Evolutionary conservation across 1,140 invertebrate species (phyloP), one percentile per base, ranked within the genome.

Genomic region (Holcopasites calliopsidis): DNA sequence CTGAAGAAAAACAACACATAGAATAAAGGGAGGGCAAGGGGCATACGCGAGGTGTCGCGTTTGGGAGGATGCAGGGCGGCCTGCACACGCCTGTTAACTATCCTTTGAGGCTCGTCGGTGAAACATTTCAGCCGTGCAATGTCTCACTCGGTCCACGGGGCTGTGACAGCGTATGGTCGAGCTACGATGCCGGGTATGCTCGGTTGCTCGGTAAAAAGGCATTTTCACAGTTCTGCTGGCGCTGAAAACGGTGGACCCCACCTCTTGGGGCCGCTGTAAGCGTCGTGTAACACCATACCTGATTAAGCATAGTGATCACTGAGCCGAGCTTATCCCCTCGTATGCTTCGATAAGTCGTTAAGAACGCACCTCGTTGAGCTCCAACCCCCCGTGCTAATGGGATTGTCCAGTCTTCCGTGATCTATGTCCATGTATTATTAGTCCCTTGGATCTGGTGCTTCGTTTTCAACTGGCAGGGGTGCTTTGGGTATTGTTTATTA

Each of bases 261-360:
- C 10, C 69, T 73, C 60, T 31, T 44, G 62, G 68, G 69, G 40
- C 79, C 79, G 16, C 75, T 82, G 80, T 82, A 76, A 82, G 71
- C 74, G 68, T 76, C 77, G 75, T 69, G 65, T 74, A 77, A 73
- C 76, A 72, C 61, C 35, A 86, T 84, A 86, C 69, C 75, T 84
- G 86, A 87, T 87, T 86, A 87, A 74, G 71, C 85, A 80, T 74
- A 72, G 60, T 87, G 83, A 80, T 70, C 84, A 85, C 49, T 81
- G 75, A 87, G 74, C 80, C 83, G 83, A 76, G 80, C 54, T 79
- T 79, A 35, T 79, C 33, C 58, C 50, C 55, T n/a, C 26, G 60
- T 76, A 85, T 72, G 86, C 85, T 72, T 85, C 83, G 80, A 76
- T 85, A 85, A 77, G 58, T 83, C 69, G 81, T 75, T 79, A 83